Conservation (phyloP, 2,113 vertebrate genomes). For the Thoracochromis brauschi region DNA sequence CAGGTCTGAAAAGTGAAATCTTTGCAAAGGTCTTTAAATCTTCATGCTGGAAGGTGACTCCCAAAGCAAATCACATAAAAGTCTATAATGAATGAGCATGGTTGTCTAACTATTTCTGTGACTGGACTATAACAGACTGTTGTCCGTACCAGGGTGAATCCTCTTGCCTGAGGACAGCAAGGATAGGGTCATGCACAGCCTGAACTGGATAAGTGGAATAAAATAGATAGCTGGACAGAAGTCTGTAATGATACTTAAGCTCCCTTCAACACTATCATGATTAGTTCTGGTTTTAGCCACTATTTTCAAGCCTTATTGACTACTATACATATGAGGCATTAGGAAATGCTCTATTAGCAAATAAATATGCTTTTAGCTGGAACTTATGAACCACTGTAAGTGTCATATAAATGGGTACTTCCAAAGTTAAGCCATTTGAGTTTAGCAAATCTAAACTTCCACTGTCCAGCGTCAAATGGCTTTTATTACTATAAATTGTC, state of each 20-base stretch:
- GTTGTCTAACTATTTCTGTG: background rate
- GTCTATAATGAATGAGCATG: background rate
- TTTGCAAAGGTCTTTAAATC: background rate
- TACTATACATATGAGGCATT: background rate
- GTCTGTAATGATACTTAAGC: background rate
- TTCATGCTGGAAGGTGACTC: background rate
- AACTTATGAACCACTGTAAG: background rate
- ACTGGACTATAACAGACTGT: background rate
- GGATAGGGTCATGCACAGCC: background rate
- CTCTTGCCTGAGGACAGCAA: background rate
- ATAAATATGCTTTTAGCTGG: background rate
- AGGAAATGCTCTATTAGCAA: background rate
- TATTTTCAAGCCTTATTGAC: background rate
- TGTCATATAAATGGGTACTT: background rate
- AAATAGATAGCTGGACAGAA: background rate
- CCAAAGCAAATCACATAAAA: background rate
- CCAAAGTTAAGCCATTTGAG: background rate
- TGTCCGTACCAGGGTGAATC: background rate
- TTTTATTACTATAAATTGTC: background rate
- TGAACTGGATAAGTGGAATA: background rate
- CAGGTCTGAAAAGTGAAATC: background rate
- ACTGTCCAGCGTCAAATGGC: background rate
- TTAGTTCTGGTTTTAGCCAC: background rate
- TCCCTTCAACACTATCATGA: background rate
- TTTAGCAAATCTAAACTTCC: background rate